These are phyloP conservation scores for Oceanodroma leucorhoa DNA, from an alignment of 2,797 vertebrate genomes.

Conservation along the genomic window DNA sequence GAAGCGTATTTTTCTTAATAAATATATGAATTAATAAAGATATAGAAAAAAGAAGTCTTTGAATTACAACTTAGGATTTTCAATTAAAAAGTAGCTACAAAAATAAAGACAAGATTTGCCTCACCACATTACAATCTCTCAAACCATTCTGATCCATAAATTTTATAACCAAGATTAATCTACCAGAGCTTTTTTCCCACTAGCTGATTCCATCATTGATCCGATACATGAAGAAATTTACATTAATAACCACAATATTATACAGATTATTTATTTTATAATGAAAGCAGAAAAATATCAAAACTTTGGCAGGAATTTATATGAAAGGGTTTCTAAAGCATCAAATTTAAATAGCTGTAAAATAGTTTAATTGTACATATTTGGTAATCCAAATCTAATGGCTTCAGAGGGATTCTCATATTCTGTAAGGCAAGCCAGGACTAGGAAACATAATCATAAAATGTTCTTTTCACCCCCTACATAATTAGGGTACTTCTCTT, in stretches of 20 bases:
- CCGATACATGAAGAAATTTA: neutral
- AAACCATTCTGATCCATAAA: neutral
- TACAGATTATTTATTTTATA: neutral
- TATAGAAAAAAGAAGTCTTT: neutral
- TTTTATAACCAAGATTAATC: slow-evolving; percentile 42
- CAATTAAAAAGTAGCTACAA: neutral
- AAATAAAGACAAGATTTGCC: neutral
- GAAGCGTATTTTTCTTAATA: neutral
- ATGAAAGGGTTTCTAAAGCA: neutral
- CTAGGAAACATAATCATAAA: neutral
- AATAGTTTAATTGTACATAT: neutral
- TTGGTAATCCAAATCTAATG: neutral
- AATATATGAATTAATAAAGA: neutral
- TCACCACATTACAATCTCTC: neutral
- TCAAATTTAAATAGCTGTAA: neutral
- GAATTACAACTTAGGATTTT: neutral
- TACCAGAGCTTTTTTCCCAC: slow-evolving; percentile 5
- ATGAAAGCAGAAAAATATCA: slow-evolving; percentile 7
- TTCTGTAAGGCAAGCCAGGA: neutral
- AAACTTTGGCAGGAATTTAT: neutral
- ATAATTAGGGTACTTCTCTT: neutral
- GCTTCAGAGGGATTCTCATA: neutral
- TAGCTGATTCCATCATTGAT: neutral
- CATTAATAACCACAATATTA: slow-evolving; percentile 25
- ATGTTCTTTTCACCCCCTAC: neutral